Evolutionary conservation across 2,888 invertebrate genomes (phyloP).

Genomic region (Lepidochitona cinerea): DNA sequence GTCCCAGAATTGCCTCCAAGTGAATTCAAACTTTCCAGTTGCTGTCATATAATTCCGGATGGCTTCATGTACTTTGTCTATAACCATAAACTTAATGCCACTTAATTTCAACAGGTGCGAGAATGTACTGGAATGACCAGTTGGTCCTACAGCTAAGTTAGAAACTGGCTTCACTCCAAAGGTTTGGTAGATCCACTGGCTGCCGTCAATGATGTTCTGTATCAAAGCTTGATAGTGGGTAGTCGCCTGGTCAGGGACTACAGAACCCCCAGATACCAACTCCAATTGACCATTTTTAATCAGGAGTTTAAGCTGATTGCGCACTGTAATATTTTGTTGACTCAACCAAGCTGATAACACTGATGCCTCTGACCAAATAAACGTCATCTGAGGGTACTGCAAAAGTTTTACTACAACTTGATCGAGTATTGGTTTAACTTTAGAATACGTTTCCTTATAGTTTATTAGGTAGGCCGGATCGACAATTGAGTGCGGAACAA

Average conservation of each 20-base stretch:
- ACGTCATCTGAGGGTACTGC: constrained; percentile 84
- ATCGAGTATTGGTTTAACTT: constrained; percentile 90
- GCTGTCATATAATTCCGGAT: constrained; percentile 92
- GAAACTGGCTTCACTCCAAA: constrained; percentile 71
- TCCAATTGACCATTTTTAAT: constrained; percentile 89
- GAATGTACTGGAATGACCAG: constrained; percentile 95
- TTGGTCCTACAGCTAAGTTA: constrained; percentile 95
- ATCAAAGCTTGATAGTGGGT: constrained; percentile 92
- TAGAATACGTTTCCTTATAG: constrained; percentile 91
- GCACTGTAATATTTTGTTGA: constrained; percentile 45
- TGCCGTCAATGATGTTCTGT: constrained; percentile 93
- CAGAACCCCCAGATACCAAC: constrained; percentile 99
- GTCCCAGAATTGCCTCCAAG: constrained; percentile 92
- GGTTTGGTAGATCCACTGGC: constrained; percentile 86
- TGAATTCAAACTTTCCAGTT: constrained; percentile 81
- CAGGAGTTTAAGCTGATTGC: constrained; percentile 67
- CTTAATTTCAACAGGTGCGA: constrained; percentile 89
- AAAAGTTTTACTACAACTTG: constrained; percentile 88
- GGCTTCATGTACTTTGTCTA: constrained; percentile 87
- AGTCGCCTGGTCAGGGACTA: constrained; percentile 98
- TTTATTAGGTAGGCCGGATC: constrained; percentile 96
- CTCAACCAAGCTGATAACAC: constrained; percentile 95
- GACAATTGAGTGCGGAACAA: constrained; percentile 98
- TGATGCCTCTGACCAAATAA: constrained; percentile 98
- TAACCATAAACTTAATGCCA: constrained; percentile 88